Evolutionary conservation across 53 echinoderm and acorn worm genomes (phyloP).

Genomic region (Holothuria leucospilota): DNA sequence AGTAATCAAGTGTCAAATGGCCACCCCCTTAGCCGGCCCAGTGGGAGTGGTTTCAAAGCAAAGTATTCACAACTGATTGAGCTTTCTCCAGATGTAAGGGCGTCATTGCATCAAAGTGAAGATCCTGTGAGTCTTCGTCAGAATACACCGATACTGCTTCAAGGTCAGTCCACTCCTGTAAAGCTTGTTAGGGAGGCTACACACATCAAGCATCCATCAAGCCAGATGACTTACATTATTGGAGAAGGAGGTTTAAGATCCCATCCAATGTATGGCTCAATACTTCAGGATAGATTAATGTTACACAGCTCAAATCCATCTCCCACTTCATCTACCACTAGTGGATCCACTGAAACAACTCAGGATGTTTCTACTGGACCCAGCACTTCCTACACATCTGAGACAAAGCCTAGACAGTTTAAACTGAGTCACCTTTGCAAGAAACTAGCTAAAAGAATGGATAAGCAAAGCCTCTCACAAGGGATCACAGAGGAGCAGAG

Average conservation of each 20-base stretch:
- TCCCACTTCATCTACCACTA: background rate
- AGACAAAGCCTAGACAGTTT: background rate
- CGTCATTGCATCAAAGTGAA: too few species aligned
- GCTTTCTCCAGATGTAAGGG: too few species aligned
- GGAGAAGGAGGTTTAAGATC: background rate
- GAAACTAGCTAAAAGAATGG: constrained; percentile 23
- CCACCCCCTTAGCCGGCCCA: too few species aligned
- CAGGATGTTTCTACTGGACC: background rate
- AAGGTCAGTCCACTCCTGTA: too few species aligned
- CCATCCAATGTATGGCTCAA: background rate
- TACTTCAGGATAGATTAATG: background rate
- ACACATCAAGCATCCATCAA: background rate
- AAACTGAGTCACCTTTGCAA: constrained; percentile 35
- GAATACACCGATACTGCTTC: too few species aligned
- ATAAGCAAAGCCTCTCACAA: background rate
- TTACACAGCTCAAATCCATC: background rate
- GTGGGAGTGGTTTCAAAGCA: too few species aligned
- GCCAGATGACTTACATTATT: background rate
- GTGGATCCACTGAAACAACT: background rate
- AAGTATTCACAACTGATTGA: too few species aligned
- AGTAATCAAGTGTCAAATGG: too few species aligned
- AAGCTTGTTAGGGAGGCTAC: too few species aligned
- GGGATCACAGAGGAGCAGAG: background rate
- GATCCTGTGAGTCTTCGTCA: too few species aligned
- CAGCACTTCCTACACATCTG: background rate